Conservation (phyloP, 2,113 vertebrate species). For the Peromyscus leucopus region DNA sequence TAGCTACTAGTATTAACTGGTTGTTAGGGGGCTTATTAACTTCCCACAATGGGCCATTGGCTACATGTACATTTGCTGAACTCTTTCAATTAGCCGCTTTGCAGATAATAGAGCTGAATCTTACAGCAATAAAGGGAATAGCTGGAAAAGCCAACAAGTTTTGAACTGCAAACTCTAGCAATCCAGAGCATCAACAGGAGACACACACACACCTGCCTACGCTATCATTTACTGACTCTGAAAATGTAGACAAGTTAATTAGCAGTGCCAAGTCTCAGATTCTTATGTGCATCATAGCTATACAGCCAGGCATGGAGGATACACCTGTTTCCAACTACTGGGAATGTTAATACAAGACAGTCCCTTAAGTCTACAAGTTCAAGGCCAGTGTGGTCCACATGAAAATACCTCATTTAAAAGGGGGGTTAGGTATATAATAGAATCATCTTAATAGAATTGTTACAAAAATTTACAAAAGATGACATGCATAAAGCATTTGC, state of each 20-base stretch:
- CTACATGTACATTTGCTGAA: neutral
- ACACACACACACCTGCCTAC: neutral
- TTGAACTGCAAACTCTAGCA: neutral
- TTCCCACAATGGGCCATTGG: neutral
- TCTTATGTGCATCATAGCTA: neutral
- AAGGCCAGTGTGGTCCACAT: neutral
- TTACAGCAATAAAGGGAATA: slow-evolving; percentile 8
- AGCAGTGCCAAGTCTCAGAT: neutral
- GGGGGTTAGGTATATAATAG: neutral
- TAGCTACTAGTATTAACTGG: neutral
- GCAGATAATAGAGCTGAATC: neutral
- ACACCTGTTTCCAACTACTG: neutral
- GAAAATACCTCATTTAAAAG: neutral
- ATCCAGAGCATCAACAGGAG: neutral
- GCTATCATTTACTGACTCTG: neutral
- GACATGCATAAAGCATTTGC: neutral
- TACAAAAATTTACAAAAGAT: neutral
- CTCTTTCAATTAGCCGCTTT: neutral
- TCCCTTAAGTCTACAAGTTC: neutral
- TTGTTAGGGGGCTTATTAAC: neutral
- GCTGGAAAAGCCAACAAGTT: neutral
- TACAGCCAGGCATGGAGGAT: neutral
- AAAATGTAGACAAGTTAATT: neutral
- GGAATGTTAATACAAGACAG: neutral
- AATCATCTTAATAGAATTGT: neutral